phyloP scores from a whole-genome alignment of 2,797 vertebrate genomes.

The Rachycentron canadum region DNA sequence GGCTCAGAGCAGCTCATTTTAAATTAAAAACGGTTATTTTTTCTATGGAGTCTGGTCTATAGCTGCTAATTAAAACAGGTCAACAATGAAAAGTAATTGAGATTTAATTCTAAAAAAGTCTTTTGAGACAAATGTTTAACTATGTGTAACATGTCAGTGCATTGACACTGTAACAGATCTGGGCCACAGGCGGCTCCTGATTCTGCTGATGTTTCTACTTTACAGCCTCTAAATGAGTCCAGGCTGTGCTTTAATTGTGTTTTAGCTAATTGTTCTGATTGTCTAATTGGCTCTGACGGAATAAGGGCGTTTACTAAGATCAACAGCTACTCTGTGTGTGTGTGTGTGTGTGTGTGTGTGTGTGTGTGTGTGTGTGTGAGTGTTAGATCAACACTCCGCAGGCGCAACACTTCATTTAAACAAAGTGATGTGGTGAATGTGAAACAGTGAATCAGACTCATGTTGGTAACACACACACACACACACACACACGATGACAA shows the following conservation, averaged over 20 bases:
- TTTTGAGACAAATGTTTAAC: no score
- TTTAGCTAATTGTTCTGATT: conserved; percentile 42
- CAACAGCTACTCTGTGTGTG: conserved; percentile 19
- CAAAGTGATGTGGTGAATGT: not conserved
- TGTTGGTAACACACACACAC: not conserved
- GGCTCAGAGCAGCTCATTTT: not conserved
- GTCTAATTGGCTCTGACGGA: conserved; percentile 37
- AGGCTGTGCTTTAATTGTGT: conserved; percentile 14
- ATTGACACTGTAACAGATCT: not conserved
- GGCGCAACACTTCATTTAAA: not conserved
- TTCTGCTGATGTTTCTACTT: not conserved
- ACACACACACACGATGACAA: conserved; percentile 38
- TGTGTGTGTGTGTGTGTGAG: not conserved
- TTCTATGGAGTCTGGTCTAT: not conserved
- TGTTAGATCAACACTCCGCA: not conserved
- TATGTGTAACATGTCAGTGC: no score
- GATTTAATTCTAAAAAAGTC: no score
- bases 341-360: not conserved
- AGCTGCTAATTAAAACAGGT: not conserved
- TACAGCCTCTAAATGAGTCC: conserved; percentile 1
- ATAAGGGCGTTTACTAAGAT: conserved; percentile 30
- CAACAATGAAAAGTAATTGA: not conserved
- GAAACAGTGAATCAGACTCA: not conserved
- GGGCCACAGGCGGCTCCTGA: not conserved
- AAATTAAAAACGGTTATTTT: not conserved